Percentiles rank a stretch among this genome's conserved stretches.
phyloP scores from a whole-genome alignment of 2,888 invertebrate genomes.

The Drosophila anomalata region DNA sequence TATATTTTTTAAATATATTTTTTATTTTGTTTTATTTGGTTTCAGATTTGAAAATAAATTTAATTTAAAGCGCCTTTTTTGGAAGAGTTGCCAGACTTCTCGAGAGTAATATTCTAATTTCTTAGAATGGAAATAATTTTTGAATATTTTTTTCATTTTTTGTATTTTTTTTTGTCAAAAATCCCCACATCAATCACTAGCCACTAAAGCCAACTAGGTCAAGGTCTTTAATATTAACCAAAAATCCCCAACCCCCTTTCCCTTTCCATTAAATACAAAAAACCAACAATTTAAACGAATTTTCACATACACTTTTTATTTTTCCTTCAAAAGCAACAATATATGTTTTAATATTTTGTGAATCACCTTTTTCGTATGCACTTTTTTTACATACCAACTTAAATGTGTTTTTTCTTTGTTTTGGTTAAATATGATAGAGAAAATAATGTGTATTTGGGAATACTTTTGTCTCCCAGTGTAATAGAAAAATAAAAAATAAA shows the following conservation, averaged over 20 bases:
- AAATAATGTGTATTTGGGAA: not conserved
- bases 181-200: not conserved
- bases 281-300: not conserved
- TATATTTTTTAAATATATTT: not conserved
- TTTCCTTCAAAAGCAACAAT: not conserved
- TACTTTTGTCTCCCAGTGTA: not conserved
- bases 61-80: too few species aligned
- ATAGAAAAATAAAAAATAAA: not conserved
- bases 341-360: conserved; percentile 8
- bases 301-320: not conserved
- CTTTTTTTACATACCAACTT: conserved; percentile 13
- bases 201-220: not conserved
- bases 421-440: not conserved
- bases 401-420: not conserved
- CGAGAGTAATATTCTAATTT: too few species aligned
- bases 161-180: not conserved
- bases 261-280: not conserved
- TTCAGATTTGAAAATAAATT: too few species aligned
- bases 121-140: not conserved
- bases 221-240: not conserved
- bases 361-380: conserved; percentile 25
- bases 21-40: not conserved
- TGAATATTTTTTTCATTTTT: not conserved
- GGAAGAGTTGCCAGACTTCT: not conserved
- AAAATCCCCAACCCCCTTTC: not conserved